phyloP scores from a whole-genome alignment of 2,113 vertebrate species.

The Caloenas nicobarica region DNA sequence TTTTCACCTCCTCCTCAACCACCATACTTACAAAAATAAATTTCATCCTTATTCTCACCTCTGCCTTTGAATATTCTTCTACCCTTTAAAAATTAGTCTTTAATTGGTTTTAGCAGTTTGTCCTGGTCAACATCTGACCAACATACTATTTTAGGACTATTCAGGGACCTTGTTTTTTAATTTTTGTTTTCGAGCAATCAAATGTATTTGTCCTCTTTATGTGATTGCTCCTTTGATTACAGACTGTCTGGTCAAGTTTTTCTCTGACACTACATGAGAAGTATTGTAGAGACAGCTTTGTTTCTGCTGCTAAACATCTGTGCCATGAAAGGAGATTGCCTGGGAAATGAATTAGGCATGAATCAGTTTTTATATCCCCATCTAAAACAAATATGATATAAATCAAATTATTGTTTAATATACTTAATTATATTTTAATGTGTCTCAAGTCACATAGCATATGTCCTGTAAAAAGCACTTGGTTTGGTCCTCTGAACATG shows the following conservation, averaged over 20 bases:
- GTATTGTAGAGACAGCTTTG: not conserved
- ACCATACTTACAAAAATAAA: not conserved
- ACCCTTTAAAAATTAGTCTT: not conserved
- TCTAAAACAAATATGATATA: constrained; percentile 56
- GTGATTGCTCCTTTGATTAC: not conserved
- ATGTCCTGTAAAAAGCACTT: constrained; percentile 38
- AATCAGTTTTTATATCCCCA: constrained; percentile 18
- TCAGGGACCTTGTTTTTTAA: not conserved
- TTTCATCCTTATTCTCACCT: not conserved
- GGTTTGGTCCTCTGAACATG: constrained; percentile 43
- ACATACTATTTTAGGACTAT: not conserved
- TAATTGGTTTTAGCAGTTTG: not conserved
- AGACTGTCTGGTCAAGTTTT: not conserved
- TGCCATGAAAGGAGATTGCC: constrained; percentile 7
- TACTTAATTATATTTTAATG: constrained; percentile 52
- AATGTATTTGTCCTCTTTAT: not conserved
- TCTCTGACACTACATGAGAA: not conserved
- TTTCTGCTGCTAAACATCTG: constrained; percentile 12
- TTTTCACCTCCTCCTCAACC: not conserved
- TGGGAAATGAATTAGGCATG: constrained; percentile 28
- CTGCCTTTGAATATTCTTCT: not conserved
- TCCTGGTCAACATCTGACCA: not conserved
- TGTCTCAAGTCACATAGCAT: constrained; percentile 39
- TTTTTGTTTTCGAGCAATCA: not conserved
- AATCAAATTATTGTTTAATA: constrained; percentile 68